Conservation (phyloP, 2,888 invertebrate genomes). For the Acanthococcus lagerstroemiae region DNA sequence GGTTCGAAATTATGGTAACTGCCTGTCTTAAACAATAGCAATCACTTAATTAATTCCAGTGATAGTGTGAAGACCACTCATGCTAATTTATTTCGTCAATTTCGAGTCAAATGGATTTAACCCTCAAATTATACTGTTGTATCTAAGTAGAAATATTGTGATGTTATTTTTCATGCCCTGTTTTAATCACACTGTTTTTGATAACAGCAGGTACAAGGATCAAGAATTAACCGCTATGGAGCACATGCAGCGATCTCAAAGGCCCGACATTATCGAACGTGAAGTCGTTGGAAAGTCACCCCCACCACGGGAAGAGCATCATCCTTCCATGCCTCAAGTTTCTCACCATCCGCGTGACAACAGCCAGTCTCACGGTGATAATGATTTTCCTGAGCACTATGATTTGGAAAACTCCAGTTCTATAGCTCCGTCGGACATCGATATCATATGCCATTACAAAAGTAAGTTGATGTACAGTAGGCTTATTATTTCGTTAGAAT, state of each 20-base stretch:
- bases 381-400: conserved; percentile 83
- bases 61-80: too few species aligned
- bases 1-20: too few species aligned
- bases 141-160: too few species aligned
- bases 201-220: conserved; percentile 56
- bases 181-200: too few species aligned
- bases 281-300: conserved; percentile 78
- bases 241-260: conserved; percentile 51
- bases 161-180: too few species aligned
- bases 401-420: conserved; percentile 95
- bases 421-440: conserved; percentile 94
- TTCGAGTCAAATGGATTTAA: too few species aligned
- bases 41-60: too few species aligned
- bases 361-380: conserved; percentile 43
- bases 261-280: conserved; percentile 88
- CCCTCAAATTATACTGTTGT: too few species aligned
- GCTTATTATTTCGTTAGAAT: conserved; percentile 3
- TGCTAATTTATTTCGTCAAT: too few species aligned
- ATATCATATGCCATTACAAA: conserved; percentile 93
- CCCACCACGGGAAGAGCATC: conserved; percentile 67
- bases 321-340: conserved; percentile 58
- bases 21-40: too few species aligned
- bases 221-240: conserved; percentile 57
- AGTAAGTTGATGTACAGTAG: conserved; percentile 42
- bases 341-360: conserved; percentile 64